A percentile compares a stretch with the other conserved stretches of the same genome.
These are phyloP conservation scores for Microplitis manilae DNA, from an alignment of 2,888 invertebrate species.

Conservation along the genomic window DNA sequence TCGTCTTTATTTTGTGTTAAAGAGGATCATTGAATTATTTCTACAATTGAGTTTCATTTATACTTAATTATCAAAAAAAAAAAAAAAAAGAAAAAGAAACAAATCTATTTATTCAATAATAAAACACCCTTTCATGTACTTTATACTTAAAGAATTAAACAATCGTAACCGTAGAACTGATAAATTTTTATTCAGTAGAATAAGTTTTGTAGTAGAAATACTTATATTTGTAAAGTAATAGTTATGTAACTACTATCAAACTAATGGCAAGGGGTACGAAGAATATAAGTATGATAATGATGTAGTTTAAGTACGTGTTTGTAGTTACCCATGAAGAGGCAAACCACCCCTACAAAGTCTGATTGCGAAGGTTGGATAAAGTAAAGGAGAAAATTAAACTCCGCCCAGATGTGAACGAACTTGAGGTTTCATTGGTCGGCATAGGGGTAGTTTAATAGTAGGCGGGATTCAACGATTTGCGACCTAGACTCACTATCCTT, in stretches of 20 bases:
- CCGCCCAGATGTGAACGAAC: slow-evolving; percentile 46
- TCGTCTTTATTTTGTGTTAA: no score
- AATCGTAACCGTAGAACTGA: not conserved
- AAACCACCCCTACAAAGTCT: slow-evolving; percentile 61
- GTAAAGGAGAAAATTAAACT: slow-evolving; percentile 39
- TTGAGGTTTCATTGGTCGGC: slow-evolving; percentile 23
- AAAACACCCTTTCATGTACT: not conserved
- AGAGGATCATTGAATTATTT: no score
- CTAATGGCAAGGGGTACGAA: not conserved
- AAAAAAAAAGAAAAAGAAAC: no score
- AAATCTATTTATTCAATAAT: no score
- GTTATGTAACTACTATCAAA: not conserved
- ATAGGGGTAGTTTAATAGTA: slow-evolving; percentile 44
- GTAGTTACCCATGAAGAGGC: slow-evolving; percentile 69
- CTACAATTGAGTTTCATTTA: no score
- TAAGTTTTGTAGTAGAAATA: slow-evolving; percentile 4
- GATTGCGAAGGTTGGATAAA: slow-evolving; percentile 21
- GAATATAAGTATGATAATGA: slow-evolving; percentile 61
- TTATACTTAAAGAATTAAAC: not conserved
- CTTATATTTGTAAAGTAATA: not conserved
- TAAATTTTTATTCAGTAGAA: not conserved
- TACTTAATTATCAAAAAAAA: no score
- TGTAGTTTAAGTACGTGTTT: slow-evolving; percentile 70
- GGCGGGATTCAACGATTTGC: slow-evolving; percentile 35
- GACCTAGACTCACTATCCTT: slow-evolving; percentile 40